Conservation (phyloP, 1,140 invertebrate species). For the Nixonia krombeini region DNA sequence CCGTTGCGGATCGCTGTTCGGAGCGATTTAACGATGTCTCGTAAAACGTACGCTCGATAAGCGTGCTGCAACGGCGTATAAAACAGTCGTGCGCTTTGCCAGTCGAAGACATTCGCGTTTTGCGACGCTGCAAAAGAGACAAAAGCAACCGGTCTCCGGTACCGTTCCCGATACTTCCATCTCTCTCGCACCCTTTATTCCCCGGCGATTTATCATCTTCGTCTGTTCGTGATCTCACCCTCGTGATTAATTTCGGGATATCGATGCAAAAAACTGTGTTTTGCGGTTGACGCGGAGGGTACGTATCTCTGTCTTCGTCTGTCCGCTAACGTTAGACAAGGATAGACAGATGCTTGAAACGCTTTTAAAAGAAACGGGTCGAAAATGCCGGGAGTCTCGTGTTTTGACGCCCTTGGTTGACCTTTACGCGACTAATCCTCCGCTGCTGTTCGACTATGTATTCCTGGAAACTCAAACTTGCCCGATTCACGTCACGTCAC, state of each 20-base stretch:
- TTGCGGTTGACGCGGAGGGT: no score
- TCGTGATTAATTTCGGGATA: constrained; percentile 13
- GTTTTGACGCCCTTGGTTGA: no score
- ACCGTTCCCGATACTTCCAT: constrained; percentile 34
- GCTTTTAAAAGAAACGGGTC: no score
- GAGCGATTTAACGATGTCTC: constrained; percentile 40
- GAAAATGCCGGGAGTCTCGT: no score
- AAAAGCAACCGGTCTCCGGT: constrained; percentile 42
- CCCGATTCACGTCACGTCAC: no score
- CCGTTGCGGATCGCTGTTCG: constrained; percentile 19
- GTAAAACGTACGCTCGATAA: constrained; percentile 40
- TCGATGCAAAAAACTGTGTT: constrained; percentile 20
- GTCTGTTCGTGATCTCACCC: constrained; percentile 24
- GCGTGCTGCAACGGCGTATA: constrained; percentile 29
- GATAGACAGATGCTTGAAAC: no score
- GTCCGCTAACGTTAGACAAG: background rate
- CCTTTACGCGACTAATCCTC: no score
- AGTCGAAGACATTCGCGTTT: no score
- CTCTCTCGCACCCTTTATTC: constrained; percentile 24
- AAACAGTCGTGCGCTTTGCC: constrained; percentile 34
- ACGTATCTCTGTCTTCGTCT: no score
- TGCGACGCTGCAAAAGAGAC: no score
- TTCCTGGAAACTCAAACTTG: no score
- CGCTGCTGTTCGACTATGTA: no score
- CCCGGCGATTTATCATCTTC: constrained; percentile 33